Conservation (phyloP, 2,797 vertebrate genomes). For the Neoniphon sammara region DNA sequence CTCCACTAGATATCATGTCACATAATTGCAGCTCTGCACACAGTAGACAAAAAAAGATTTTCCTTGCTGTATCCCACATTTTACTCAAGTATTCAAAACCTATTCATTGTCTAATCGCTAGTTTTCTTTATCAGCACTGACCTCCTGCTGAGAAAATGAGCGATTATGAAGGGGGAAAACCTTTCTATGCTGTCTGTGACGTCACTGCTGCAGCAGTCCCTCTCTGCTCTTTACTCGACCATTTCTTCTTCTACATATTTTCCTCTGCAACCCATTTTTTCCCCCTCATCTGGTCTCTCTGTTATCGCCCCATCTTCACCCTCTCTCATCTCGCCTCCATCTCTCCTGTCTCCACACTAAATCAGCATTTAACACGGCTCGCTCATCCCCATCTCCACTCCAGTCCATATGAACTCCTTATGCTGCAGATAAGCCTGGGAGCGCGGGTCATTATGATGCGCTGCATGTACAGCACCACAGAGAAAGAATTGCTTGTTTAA, state of each 20-base stretch:
- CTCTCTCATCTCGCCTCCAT: background rate
- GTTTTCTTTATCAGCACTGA: constrained; percentile 34
- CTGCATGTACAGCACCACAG: constrained; percentile 28
- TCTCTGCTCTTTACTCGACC: constrained; percentile 15
- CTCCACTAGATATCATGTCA: constrained; percentile 27
- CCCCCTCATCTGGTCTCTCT: constrained; percentile 18
- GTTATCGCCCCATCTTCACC: background rate
- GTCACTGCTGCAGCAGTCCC: constrained; percentile 58
- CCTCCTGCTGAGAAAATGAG: constrained; percentile 57
- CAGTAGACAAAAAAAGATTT: constrained; percentile 13
- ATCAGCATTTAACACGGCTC: constrained; percentile 28
- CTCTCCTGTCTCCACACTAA: constrained; percentile 8
- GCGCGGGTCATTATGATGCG: constrained; percentile 63
- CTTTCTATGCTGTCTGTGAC: constrained; percentile 62
- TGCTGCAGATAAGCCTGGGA: constrained; percentile 49
- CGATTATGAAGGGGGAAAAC: constrained; percentile 50
- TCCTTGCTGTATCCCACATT: constrained; percentile 15
- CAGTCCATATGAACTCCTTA: constrained; percentile 25
- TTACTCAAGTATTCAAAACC: constrained; percentile 25
- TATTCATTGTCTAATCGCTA: constrained; percentile 41
- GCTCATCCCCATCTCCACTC: constrained; percentile 4
- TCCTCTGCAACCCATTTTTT: background rate
- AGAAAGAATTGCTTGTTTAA: constrained; percentile 51
- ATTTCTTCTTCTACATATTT: constrained; percentile 8
- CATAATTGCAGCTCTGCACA: constrained; percentile 37